Percentiles rank a stretch among this genome's conserved stretches.
Conservation (phyloP, 2,888 invertebrate genomes). For the Eupeodes luniger region DNA sequence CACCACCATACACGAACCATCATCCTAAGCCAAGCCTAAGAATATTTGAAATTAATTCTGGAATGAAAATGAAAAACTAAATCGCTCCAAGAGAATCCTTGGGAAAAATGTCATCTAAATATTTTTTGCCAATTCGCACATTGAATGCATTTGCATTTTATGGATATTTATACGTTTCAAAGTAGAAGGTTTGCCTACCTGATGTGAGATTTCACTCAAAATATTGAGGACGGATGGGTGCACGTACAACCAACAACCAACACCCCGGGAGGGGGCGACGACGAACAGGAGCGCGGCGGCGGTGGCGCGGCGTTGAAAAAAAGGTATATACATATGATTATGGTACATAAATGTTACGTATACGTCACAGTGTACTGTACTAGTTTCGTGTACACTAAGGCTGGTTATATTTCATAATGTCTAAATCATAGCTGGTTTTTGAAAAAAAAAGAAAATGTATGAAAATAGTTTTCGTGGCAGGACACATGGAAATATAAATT, state of each 20-base stretch:
- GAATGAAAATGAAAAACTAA: neutral
- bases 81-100: slow-evolving; percentile 11
- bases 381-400: slow-evolving; percentile 10
- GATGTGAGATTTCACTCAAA: slow-evolving; percentile 33
- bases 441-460: slow-evolving; percentile 33
- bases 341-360: slow-evolving; percentile 21
- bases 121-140: slow-evolving; percentile 58
- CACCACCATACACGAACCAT: slow-evolving; percentile 49
- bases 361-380: slow-evolving; percentile 3
- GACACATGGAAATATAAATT: slow-evolving; percentile 57
- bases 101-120: slow-evolving; percentile 55
- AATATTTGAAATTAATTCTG: slow-evolving; percentile 57
- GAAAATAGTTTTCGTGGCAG: slow-evolving; percentile 26
- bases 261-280: neutral
- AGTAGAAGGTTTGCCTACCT: neutral
- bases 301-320: neutral
- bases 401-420: slow-evolving; percentile 39
- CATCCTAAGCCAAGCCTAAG: slow-evolving; percentile 2
- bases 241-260: neutral
- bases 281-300: neutral
- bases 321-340: neutral
- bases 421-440: slow-evolving; percentile 35
- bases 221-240: neutral
- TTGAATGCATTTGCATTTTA: slow-evolving; percentile 66
- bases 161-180: slow-evolving; percentile 17